Percentiles rank a stretch among this genome's conserved stretches.
These are phyloP conservation scores for Drosophila guanche DNA, from an alignment of 1,140 invertebrate genomes.

Conservation along the genomic window DNA sequence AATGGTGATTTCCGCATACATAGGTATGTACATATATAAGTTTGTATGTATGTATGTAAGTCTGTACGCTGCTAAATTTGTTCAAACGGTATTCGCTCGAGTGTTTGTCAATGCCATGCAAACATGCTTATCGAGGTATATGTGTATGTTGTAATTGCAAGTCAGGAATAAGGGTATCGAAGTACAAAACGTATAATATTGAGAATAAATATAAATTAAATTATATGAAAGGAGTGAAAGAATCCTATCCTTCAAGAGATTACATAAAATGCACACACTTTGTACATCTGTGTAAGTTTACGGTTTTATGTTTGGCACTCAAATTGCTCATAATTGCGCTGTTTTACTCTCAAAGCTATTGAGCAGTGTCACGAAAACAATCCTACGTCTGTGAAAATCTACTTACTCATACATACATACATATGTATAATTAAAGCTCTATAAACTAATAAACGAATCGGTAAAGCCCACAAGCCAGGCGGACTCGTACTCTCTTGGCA, in stretches of 20 bases:
- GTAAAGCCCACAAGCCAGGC: slow-evolving; percentile 5
- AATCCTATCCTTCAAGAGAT: no score
- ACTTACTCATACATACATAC: neutral
- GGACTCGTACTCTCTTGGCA: neutral
- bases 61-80: slow-evolving; percentile 4
- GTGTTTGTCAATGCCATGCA: slow-evolving; percentile 3
- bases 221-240: no score
- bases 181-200: no score
- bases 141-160: neutral
- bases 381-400: no score
- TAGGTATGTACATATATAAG: neutral
- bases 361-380: no score
- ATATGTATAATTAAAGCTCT: slow-evolving; percentile 3
- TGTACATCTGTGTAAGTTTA: no score
- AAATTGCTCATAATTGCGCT: slow-evolving; percentile 1
- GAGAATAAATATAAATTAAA: no score
- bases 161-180: no score
- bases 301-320: neutral
- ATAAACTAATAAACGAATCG: slow-evolving; percentile 24
- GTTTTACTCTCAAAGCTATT: neutral
- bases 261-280: no score
- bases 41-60: neutral
- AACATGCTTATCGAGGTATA: neutral
- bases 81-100: neutral
- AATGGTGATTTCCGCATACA: neutral